Evolutionary conservation across 1,140 invertebrate species (phyloP), one percentile per base, ranked within the genome.

Genomic region (Antheraea mylitta): DNA sequence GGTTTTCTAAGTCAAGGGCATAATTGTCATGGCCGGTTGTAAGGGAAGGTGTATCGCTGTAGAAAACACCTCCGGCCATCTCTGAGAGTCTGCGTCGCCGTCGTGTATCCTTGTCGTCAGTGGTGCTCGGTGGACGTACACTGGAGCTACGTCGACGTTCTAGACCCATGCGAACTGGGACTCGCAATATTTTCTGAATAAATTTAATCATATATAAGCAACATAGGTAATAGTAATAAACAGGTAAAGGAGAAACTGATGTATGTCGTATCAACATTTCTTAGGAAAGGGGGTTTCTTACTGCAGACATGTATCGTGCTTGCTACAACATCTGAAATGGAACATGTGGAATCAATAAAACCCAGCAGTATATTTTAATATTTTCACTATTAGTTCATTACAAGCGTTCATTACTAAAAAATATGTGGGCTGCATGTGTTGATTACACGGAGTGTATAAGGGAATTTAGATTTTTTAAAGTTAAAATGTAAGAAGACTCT

Each of bases 31-130:
- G 83, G 7, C 86, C 86, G 19, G 76, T 72, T 0, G 80, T 82
- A 58, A 86, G 82, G 2, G 75, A 73, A 0, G 81, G 71, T 5
- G 77, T 78, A 63, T 91, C 89, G 71, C 89, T 91, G 79, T 92
- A 90, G 78, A 92, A 92, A 30, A 90, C 86, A 9, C 90, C 90
- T 18, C 90, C 88, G 0, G 90, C 90, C 62, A 92, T 67, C 68
- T 92, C 90, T 9, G 90, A 92, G 7, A 92, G 77, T 0, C 87
- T 81, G 3, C 90, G 83, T 1, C 88, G 79, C 7, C 90, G 79
- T 13, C 88, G 76, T 36, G 85, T 86, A 76, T 91, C 89, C 73
- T 90, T 91, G 69, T 90, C 85, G 74, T 91, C 85, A 10, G 78
- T 70, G 38, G 87, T 65, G 67, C 81, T 82, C 45, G 89, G 89